Conservation (phyloP, 2,113 vertebrate species). For the Prolemur simus region DNA sequence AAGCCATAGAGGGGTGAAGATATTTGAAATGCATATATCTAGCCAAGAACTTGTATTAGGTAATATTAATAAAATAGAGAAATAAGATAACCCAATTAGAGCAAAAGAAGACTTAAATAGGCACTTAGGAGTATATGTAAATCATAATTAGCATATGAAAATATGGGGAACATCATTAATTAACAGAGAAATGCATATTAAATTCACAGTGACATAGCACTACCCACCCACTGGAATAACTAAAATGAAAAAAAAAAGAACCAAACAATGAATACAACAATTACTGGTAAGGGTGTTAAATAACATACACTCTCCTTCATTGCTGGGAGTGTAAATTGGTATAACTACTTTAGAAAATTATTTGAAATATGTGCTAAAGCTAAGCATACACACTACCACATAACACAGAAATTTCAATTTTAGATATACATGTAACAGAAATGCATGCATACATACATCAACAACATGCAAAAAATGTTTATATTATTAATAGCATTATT, state of each 20-base stretch:
- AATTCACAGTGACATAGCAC: not conserved
- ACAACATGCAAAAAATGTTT: not conserved
- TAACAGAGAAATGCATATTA: not conserved
- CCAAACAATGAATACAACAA: not conserved
- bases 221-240: not conserved
- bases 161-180: too few relatives aligned
- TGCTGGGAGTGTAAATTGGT: not conserved
- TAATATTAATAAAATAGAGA: not conserved
- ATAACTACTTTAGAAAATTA: not conserved
- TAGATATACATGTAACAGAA: not conserved
- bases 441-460: not conserved
- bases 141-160: not conserved
- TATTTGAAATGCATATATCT: not conserved
- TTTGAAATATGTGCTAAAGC: slow-evolving; percentile 23
- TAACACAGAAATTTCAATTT: not conserved
- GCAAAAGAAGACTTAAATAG: not conserved
- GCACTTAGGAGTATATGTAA: not conserved
- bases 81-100: not conserved
- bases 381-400: not conserved
- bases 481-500: not conserved
- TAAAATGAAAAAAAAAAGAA: not conserved
- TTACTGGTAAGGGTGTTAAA: not conserved
- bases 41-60: not conserved
- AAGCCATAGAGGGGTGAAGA: not conserved
- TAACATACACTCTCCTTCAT: not conserved